A percentile compares a stretch with the other conserved stretches of the same genome.
These are phyloP conservation scores for Lypha dubia DNA, from an alignment of 2,888 invertebrate species.

Conservation along the genomic window DNA sequence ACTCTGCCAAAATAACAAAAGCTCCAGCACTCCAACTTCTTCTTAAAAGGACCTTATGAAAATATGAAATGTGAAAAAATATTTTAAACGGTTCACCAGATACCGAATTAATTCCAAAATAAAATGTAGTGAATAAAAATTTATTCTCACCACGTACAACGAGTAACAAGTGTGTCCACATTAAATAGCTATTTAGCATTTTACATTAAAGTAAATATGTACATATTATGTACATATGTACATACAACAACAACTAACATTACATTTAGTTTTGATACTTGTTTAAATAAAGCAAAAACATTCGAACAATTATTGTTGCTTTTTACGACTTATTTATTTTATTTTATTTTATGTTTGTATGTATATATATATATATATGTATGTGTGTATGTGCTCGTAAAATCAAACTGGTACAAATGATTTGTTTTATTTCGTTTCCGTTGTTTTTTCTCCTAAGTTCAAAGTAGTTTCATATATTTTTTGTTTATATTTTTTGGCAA, in stretches of 20 bases:
- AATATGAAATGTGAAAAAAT: too few species aligned
- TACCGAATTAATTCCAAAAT: too few species aligned
- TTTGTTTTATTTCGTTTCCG: not conserved
- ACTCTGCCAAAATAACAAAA: too few species aligned
- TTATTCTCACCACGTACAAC: too few species aligned
- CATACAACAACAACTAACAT: not conserved
- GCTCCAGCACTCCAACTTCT: too few species aligned
- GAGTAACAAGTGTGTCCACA: not conserved
- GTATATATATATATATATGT: not conserved
- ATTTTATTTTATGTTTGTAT: too few species aligned
- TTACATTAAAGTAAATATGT: constrained; percentile 35
- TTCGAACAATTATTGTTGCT: constrained; percentile 7
- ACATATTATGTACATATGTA: too few species aligned
- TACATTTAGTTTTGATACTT: constrained; percentile 14
- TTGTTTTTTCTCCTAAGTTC: constrained; percentile 1
- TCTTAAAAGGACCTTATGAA: too few species aligned
- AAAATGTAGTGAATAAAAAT: too few species aligned
- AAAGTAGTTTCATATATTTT: constrained; percentile 11
- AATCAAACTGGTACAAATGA: constrained; percentile 12
- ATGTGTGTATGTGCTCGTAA: not conserved
- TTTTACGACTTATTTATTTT: constrained; percentile 4
- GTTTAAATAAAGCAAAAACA: not conserved
- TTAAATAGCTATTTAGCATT: constrained; percentile 24
- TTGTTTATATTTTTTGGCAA: constrained; percentile 48
- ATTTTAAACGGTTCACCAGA: too few species aligned